Conservation (phyloP, 2,797 vertebrate genomes). For the Lacerta viridis region DNA sequence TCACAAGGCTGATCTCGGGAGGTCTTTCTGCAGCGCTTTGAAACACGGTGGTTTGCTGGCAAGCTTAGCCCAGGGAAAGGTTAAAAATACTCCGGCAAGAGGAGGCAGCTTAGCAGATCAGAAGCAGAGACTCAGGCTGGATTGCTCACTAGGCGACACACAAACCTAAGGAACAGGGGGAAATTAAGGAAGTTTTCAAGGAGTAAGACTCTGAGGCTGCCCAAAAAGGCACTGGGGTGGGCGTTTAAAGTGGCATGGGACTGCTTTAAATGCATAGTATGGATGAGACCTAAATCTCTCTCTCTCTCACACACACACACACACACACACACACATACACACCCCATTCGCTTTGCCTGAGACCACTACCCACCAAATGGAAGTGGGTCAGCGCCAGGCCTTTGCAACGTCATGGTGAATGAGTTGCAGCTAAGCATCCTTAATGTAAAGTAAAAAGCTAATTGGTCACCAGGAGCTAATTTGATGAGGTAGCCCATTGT, state of each 20-base stretch:
- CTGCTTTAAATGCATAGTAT: too few species aligned
- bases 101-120: constrained; percentile 59
- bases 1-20: constrained; percentile 42
- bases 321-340: too few species aligned
- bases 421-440: too few species aligned
- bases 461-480: too few species aligned
- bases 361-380: too few species aligned
- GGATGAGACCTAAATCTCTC: too few species aligned
- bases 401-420: too few species aligned
- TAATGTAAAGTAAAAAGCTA: too few species aligned
- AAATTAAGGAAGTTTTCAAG: rapidly evolving
- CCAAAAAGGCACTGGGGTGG: rapidly evolving
- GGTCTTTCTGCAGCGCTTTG: constrained; percentile 35
- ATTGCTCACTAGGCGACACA: background rate
- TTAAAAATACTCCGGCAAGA: constrained; percentile 70
- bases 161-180: background rate
- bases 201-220: background rate
- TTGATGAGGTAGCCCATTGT: too few species aligned
- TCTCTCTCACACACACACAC: background rate
- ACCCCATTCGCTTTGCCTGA: too few species aligned
- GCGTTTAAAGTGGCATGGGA: too few species aligned
- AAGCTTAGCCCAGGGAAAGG: constrained; percentile 74
- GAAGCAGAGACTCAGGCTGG: constrained; percentile 40
- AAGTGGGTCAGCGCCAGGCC: too few species aligned
- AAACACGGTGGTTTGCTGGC: constrained; percentile 60